Base-by-base conservation (phyloP, 2,113 vertebrate species). In the Aegypius monachus region DNA sequence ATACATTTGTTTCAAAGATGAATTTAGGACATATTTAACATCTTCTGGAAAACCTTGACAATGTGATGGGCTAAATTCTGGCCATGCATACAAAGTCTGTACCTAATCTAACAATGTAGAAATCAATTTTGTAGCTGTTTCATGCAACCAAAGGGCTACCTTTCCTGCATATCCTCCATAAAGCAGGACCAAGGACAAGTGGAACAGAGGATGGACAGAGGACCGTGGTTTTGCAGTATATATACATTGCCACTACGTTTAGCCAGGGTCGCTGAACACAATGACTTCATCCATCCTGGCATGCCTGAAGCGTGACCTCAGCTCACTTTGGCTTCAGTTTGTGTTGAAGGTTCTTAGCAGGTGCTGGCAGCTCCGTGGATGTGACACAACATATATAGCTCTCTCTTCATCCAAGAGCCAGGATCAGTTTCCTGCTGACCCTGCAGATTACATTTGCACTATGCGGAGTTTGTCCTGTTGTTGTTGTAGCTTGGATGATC, bases 371-470 rank as follows among this genome's bases (percentile, higher is more conserved):
- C 89, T 91, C 86, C 0, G 13, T 91, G 89, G 94, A 90, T 96
- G 94, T 94, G 95, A 97, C 95, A 97, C 88, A 97, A 93, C 86
- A 90, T 96, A 92, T 97, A 97, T 95, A 95, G 96, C 83, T 87
- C 81, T 91, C 45, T 86, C 94, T 87, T 87, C 93, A 95, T 95
- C 86, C 91, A 95, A 91, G 38, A 88, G 43, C 58, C 55, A 50
- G 66, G 89, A 95, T 96, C 94, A 55, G 81, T 95, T 97, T 96
- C 89, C 18, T 88, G 96, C 91, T 96, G 93, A 95, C 81, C 93
- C 88, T 95, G 95, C 97, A 97, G 72, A 95, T 95, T 92, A 66
- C 93, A 80, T 90, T 96, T 95, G 81, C 70, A 52, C 90, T 96
- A 94, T 96, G 93, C 4, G 1, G 86, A 95, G 77, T 89, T 96